Evolutionary conservation across 2,113 vertebrate genomes (phyloP), one percentile per base, ranked within the genome.

Genomic region (Heptranchias perlo): DNA sequence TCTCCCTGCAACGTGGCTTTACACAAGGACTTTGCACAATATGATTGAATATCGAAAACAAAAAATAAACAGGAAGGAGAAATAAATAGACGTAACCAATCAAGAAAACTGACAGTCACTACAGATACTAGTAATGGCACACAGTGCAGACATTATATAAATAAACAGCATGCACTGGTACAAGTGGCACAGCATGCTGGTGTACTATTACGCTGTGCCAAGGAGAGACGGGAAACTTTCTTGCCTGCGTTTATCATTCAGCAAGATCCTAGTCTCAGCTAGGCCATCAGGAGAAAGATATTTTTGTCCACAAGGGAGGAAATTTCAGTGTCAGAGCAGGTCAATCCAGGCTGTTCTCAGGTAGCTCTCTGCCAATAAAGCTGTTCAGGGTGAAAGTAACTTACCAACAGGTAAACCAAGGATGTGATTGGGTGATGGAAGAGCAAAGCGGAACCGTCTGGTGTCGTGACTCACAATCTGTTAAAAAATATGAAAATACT

Each of bases 381-480:
- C 58, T 39, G 62, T 25, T 89, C 49, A 89, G 21, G 35, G 5
- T 62, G 0, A 69, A 95, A 69, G 7, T 49, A 69, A 69, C 98
- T 96, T 97, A 98, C 98, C 98, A 96, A 98, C 96, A 76, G 98
- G 97, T 78, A 98, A 97, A 49, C 98, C 98, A 96, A 98, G 96
- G 91, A 97, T 61, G 96, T 98, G 98, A 52, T 97, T 96, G 39
- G 96, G 78, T 52, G 97, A 97, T 47, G 98, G 98, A 96, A 98
- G 97, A 73, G 97, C 97, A 96, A 98, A 98, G 64, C 98, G 98
- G 92, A 98, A 98, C 96, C 96, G 97, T 96, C 96, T 97, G 86
- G 98, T 98, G 96, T 98, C 97, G 95, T 97, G 97, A 96, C 97
- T 98, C 96, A 98, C 96, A 3, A 97, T 96, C 98, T 98, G 96